These are phyloP conservation scores for Cataglyphis albicans DNA, from an alignment of 2,888 invertebrate species.

Conservation along the genomic window DNA sequence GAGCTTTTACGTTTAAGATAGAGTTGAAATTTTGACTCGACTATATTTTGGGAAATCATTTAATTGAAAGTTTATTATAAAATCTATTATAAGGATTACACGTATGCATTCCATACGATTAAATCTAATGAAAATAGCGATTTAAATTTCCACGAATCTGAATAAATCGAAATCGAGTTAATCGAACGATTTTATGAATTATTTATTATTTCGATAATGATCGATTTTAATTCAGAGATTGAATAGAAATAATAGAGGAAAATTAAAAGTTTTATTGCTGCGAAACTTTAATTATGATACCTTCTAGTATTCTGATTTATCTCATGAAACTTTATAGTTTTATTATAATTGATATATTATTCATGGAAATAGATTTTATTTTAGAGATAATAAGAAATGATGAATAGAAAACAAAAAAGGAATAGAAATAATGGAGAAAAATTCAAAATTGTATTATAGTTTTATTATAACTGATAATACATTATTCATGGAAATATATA, in stretches of 20 bases:
- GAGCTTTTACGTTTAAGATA: neutral
- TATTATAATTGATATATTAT: slow-evolving; percentile 45
- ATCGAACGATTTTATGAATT: neutral
- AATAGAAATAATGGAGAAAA: neutral
- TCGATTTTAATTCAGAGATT: neutral
- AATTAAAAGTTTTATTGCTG: slow-evolving; percentile 17
- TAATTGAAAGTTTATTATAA: neutral
- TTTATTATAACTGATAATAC: slow-evolving; percentile 38
- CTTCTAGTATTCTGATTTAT: slow-evolving; percentile 29
- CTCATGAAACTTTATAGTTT: slow-evolving; percentile 34
- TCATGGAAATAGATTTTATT: slow-evolving; percentile 14
- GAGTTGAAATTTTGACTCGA: neutral
- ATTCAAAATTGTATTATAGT: slow-evolving; percentile 28
- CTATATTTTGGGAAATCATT: neutral
- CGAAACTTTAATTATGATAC: slow-evolving; percentile 10
- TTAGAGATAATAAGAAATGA: too few relatives aligned
- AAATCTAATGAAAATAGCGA: neutral
- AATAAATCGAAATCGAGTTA: neutral
- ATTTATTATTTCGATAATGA: neutral
- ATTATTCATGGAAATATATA: slow-evolving; percentile 49
- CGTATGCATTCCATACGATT: neutral
- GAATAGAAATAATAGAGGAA: neutral
- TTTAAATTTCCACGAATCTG: neutral
- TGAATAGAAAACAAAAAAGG: too few relatives aligned
- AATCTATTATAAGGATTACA: neutral